Evolutionary conservation across 2,888 invertebrate species (phyloP).

Genomic region (Crioceris asparagi): DNA sequence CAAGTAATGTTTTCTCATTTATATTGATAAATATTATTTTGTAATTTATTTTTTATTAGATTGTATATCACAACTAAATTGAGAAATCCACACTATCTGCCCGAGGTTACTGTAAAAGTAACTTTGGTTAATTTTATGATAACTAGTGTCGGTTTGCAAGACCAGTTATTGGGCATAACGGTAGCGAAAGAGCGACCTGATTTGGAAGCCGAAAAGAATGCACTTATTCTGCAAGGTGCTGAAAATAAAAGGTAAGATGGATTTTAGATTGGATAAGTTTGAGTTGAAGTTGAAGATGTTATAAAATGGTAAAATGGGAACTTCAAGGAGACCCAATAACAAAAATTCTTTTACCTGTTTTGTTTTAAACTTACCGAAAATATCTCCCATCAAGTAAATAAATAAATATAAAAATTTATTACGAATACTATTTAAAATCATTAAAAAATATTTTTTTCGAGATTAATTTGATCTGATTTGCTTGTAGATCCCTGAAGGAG

Average conservation of each 20-base stretch:
- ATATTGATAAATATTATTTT: background rate
- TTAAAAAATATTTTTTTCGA: too few relatives aligned
- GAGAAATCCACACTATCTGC: slow-evolving; percentile 87
- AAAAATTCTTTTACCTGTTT: too few relatives aligned
- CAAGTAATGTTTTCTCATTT: slow-evolving; percentile 40
- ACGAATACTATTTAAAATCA: too few relatives aligned
- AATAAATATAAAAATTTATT: too few relatives aligned
- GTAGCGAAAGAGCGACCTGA: slow-evolving; percentile 89
- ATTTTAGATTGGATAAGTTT: background rate
- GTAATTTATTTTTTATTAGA: slow-evolving; percentile 36
- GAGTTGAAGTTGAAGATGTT: too few relatives aligned
- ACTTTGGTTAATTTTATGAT: slow-evolving; percentile 90
- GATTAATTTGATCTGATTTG: too few relatives aligned
- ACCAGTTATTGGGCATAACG: slow-evolving; percentile 80
- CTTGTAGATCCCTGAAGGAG: slow-evolving; percentile 63
- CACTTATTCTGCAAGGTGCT: slow-evolving; percentile 78
- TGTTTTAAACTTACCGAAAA: too few relatives aligned
- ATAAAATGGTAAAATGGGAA: too few relatives aligned
- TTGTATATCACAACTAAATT: slow-evolving; percentile 90
- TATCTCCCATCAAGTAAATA: too few relatives aligned
- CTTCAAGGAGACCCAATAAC: too few relatives aligned
- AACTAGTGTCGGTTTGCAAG: slow-evolving; percentile 77
- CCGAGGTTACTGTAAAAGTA: slow-evolving; percentile 86
- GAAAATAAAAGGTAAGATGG: slow-evolving; percentile 53
- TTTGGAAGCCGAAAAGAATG: slow-evolving; percentile 81